Percentiles rank a stretch among this genome's conserved stretches.
These are phyloP conservation scores for Camponotus vicinus DNA, from an alignment of 1,140 invertebrate genomes.

Conservation along the genomic window DNA sequence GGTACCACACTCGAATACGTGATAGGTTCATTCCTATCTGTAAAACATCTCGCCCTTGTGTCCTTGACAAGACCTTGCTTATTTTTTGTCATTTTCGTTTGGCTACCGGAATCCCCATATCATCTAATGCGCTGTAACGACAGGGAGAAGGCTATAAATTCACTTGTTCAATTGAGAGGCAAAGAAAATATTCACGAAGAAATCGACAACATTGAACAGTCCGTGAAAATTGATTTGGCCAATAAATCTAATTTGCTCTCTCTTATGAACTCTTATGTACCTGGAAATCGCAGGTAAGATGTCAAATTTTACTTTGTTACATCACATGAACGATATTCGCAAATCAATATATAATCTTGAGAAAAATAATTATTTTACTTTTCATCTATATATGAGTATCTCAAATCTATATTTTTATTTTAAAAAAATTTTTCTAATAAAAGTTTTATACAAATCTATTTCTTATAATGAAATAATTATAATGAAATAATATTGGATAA, in stretches of 20 bases:
- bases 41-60: slow-evolving; percentile 86
- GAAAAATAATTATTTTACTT: not conserved
- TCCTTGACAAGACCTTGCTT: slow-evolving; percentile 86
- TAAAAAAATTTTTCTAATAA: not conserved
- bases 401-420: no score
- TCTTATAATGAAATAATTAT: no score
- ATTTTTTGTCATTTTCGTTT: slow-evolving; percentile 87
- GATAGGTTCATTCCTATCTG: slow-evolving; percentile 88
- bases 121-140: slow-evolving; percentile 87
- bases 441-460: not conserved
- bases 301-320: not conserved
- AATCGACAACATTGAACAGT: slow-evolving; percentile 86
- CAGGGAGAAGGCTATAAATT: slow-evolving; percentile 87
- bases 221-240: no score
- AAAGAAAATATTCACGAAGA: slow-evolving; percentile 87
- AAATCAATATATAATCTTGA: not conserved
- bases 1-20: slow-evolving; percentile 89
- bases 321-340: not conserved
- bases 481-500: no score
- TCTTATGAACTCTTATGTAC: no score
- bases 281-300: no score
- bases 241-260: slow-evolving; percentile 32
- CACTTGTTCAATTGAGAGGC: slow-evolving; percentile 87
- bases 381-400: not conserved
- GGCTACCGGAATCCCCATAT: slow-evolving; percentile 92